phyloP scores from a whole-genome alignment of 2,113 vertebrate species.

The Stercorarius parasiticus region DNA sequence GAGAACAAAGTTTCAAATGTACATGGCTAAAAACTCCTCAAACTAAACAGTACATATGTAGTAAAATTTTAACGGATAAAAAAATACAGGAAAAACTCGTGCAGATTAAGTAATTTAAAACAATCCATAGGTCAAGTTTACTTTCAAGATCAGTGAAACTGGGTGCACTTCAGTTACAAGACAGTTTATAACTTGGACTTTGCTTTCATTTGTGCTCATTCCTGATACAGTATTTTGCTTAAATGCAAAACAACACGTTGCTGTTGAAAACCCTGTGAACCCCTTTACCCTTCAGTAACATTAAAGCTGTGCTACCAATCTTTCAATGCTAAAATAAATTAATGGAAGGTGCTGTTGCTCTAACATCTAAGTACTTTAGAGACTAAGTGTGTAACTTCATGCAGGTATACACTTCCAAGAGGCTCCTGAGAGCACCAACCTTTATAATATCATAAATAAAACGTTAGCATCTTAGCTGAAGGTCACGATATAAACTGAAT shows the following conservation, averaged over 20 bases:
- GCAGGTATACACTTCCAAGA: background rate
- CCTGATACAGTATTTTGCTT: background rate
- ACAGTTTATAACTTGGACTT: background rate
- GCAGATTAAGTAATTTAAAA: constrained; percentile 39
- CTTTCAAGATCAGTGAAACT: constrained; percentile 26
- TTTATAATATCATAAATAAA: background rate
- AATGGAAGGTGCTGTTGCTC: background rate
- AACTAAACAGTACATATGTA: background rate
- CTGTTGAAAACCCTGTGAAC: background rate
- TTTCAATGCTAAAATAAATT: constrained; percentile 6
- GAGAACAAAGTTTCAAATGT: background rate
- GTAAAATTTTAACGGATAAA: background rate
- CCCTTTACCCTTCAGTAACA: background rate
- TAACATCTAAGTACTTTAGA: background rate
- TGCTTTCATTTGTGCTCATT: background rate
- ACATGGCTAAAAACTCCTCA: background rate
- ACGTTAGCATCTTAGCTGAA: background rate
- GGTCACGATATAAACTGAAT: background rate
- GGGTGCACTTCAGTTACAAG: background rate
- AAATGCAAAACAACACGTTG: constrained; percentile 19
- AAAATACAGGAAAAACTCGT: background rate
- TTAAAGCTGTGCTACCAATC: constrained; percentile 4
- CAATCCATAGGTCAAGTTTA: background rate
- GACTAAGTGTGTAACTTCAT: background rate
- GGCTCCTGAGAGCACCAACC: background rate